A percentile compares a stretch with the other conserved stretches of the same genome.
Evolutionary conservation across 2,113 vertebrate species (phyloP).

Genomic region (Calyptomena viridis): DNA sequence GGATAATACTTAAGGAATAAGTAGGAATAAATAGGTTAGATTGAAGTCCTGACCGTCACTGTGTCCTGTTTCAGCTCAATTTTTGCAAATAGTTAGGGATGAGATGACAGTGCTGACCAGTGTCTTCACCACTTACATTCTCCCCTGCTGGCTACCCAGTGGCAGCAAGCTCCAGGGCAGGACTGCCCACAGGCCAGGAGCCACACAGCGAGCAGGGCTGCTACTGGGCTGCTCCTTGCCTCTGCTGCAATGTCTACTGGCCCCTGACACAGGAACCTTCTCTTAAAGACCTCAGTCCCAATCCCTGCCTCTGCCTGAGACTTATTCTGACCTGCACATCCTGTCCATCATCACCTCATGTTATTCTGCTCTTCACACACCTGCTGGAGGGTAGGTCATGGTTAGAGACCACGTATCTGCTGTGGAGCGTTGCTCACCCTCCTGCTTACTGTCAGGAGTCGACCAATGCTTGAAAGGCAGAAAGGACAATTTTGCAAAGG

Average conservation of each 20-base stretch:
- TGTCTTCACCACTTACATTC: background rate
- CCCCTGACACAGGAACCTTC: background rate
- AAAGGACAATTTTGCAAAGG: background rate
- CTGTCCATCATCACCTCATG: background rate
- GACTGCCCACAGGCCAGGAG: background rate
- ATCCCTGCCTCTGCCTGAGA: background rate
- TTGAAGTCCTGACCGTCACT: background rate
- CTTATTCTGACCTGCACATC: background rate
- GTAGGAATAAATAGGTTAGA: background rate
- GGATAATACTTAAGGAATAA: background rate
- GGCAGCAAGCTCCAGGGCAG: background rate
- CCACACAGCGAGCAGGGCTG: background rate
- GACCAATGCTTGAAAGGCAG: background rate
- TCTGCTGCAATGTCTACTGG: background rate
- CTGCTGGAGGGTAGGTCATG: background rate
- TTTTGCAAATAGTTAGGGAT: background rate
- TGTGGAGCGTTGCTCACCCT: background rate
- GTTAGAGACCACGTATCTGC: background rate
- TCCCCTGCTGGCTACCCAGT: rapidly evolving
- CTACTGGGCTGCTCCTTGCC: background rate
- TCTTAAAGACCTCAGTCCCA: background rate
- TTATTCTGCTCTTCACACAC: background rate
- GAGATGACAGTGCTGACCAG: background rate
- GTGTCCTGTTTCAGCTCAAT: background rate
- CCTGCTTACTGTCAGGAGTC: background rate